A percentile compares a stretch with the other conserved stretches of the same genome.
phyloP scores from a whole-genome alignment of 1,140 invertebrate genomes.

The Lasaia peninsularis region DNA sequence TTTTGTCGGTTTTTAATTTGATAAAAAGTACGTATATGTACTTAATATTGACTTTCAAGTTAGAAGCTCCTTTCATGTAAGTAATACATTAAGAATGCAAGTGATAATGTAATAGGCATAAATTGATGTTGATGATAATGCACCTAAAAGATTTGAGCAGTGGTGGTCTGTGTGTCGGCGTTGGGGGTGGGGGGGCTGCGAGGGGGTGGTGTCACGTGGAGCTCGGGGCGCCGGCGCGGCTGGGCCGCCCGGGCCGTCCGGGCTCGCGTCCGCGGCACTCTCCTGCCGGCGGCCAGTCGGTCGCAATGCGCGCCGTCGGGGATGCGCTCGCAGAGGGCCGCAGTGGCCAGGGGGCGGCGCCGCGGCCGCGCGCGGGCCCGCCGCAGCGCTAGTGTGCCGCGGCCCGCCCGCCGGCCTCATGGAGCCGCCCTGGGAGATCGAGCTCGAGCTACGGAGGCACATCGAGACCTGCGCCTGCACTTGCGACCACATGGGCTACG shows the following conservation, averaged over 20 bases:
- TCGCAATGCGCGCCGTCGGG: conserved; percentile 52
- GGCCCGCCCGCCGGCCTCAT: conserved; percentile 59
- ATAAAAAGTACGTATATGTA: too few species aligned
- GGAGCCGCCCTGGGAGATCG: conserved; percentile 76
- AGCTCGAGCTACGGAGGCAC: conserved; percentile 87
- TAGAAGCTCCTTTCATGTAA: too few species aligned
- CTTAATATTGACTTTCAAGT: too few species aligned
- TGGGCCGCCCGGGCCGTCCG: conserved; percentile 58
- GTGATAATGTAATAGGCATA: conserved; percentile 19
- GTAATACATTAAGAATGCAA: conserved; percentile 3
- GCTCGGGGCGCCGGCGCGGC: conserved; percentile 67
- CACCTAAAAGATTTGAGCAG: conserved; percentile 52
- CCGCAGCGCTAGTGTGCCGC: conserved; percentile 41
- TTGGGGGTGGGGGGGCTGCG: conserved; percentile 24
- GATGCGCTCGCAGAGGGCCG: conserved; percentile 40
- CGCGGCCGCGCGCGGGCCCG: conserved; percentile 32
- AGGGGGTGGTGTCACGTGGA: conserved; percentile 56
- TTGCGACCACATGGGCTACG: conserved; percentile 94
- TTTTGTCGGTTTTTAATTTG: too few species aligned
- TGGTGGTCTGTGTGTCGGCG: conserved; percentile 25
- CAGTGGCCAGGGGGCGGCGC: conserved; percentile 37
- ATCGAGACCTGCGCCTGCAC: conserved; percentile 91
- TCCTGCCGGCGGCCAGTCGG: conserved; percentile 52
- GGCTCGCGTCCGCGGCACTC: conserved; percentile 56
- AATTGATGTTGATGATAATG: conserved; percentile 58